Evolutionary conservation across 2,797 vertebrate genomes (phyloP), one percentile per base, ranked within the genome.

Genomic region (Propithecus perrieri): DNA sequence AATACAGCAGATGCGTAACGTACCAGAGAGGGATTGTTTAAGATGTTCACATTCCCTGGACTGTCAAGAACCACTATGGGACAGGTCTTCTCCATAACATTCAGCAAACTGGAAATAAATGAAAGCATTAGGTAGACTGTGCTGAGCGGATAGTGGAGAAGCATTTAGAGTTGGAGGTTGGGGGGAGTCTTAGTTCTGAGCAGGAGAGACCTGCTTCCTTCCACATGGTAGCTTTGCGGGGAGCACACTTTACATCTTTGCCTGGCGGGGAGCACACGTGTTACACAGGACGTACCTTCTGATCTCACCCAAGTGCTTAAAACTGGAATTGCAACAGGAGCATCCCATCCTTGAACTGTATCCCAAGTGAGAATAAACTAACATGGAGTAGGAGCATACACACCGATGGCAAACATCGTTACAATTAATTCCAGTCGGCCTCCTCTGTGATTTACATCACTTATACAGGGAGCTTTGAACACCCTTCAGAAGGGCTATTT

Each of bases 371-470:
- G 55, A 43, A 20, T 13, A 28, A 7, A 10, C 41, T 35, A 20
- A 33, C 7, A 11, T 2, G 9, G 9, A 17, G 18, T 12, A 4
- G 4, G 8, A 30, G 15, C 46, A 1, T 15, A 8, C 0, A 9
- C 2, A 1, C 3, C 5, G 1, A 1, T 24, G 11, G 48, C 55
- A 48, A 3, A 6, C 17, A 0, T 12, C 1, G 1, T 4, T 5
- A 28, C 3, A 7, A 6, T 12, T 8, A 3, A 4, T 35, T 59
- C 35, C 72, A 7, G 7, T 10, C 0, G 14, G 28, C 33, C 22
- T 33, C 4, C 0, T 26, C 41, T 43, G 0, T 6, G 11, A 6
- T 10, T n/a, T 4, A 10, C 7, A 6, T 15, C 22, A 48, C 38
- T 4, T 55, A 9, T 38, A 0, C n/a, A n/a, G 43, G 10, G 30